phyloP scores from a whole-genome alignment of 2,888 invertebrate species.

The Melieria omissa region DNA sequence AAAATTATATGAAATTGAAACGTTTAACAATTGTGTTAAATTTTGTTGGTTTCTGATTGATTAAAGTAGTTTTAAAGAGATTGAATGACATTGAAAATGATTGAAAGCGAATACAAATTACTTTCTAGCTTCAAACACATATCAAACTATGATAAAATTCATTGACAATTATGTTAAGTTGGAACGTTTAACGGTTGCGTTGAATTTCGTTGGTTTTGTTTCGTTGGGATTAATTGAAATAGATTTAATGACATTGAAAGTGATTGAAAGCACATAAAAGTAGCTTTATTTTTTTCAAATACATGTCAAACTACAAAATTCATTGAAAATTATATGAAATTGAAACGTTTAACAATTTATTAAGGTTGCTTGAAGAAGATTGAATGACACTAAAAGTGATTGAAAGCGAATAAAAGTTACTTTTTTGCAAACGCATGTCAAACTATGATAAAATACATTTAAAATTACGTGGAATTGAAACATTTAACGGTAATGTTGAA shows the following conservation, averaged over 20 bases:
- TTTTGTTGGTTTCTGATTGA: too few species aligned
- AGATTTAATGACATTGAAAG: not conserved
- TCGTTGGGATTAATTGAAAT: too few species aligned
- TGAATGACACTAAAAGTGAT: not conserved
- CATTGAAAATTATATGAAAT: not conserved
- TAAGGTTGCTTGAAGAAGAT: too few species aligned
- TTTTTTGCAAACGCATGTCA: too few species aligned
- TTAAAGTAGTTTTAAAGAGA: too few species aligned
- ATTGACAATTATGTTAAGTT: not conserved
- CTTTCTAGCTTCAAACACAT: too few species aligned
- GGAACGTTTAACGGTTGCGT: not conserved
- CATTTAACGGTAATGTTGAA: too few species aligned
- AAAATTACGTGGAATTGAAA: too few species aligned
- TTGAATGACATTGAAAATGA: not conserved
- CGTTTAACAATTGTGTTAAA: not conserved
- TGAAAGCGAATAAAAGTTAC: not conserved
- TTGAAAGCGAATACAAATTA: not conserved
- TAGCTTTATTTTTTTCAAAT: too few species aligned
- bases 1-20: not conserved
- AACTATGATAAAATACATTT: too few species aligned
- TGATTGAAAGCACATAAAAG: not conserved
- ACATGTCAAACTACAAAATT: not conserved
- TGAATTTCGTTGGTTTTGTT: too few species aligned
- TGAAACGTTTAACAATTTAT: not conserved
- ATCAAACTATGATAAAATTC: not conserved